Percentiles rank a stretch among this genome's conserved stretches.
Evolutionary conservation across 2,113 vertebrate species (phyloP).

Genomic region (Gambusia affinis): DNA sequence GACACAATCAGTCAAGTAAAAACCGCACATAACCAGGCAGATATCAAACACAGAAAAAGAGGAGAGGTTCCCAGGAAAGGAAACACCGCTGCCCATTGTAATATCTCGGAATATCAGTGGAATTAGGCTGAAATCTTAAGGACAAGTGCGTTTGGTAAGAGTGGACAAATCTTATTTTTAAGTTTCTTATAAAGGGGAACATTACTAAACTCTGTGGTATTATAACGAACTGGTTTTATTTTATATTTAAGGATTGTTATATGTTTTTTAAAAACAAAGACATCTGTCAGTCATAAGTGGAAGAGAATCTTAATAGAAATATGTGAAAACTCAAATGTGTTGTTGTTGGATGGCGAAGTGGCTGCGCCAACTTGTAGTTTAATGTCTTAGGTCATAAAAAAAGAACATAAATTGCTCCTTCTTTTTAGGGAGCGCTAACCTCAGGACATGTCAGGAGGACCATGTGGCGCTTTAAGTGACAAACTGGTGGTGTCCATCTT

Average conservation of each 20-base stretch:
- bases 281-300: background rate
- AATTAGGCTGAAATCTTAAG: slow-evolving; percentile 46
- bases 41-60: background rate
- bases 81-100: background rate
- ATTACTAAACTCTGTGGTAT: background rate
- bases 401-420: background rate
- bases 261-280: background rate
- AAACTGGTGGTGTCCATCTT: slow-evolving; percentile 29
- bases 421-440: slow-evolving; percentile 26
- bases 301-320: background rate
- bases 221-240: background rate
- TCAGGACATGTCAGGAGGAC: slow-evolving; percentile 57
- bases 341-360: background rate
- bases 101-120: slow-evolving; percentile 36
- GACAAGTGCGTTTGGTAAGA: slow-evolving; percentile 61
- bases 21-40: background rate
- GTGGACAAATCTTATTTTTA: background rate
- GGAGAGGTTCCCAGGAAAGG: background rate
- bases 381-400: slow-evolving; percentile 25
- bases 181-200: background rate
- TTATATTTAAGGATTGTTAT: background rate
- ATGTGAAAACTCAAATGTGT: background rate
- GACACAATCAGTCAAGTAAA: slow-evolving; percentile 22
- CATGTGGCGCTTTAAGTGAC: slow-evolving; percentile 53
- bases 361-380: background rate